These are phyloP conservation scores for Drosophila guanche DNA, from an alignment of 1,140 invertebrate species.

Conservation along the genomic window DNA sequence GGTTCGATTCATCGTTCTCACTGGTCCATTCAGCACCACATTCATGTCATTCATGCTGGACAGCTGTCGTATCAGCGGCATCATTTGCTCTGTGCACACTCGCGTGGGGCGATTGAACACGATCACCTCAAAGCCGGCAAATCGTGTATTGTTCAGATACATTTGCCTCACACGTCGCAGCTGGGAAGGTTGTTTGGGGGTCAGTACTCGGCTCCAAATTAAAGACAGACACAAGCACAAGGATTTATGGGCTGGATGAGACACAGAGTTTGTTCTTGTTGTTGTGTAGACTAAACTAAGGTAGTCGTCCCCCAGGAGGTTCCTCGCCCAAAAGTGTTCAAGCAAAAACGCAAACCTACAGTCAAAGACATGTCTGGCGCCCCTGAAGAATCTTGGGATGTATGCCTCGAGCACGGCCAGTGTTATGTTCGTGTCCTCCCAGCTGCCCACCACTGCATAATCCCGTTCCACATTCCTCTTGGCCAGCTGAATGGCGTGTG, in stretches of 20 bases:
- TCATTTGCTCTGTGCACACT: conserved; percentile 88
- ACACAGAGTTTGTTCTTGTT: conserved; percentile 19
- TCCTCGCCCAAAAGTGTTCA: conserved; percentile 20
- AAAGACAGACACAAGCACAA: conserved; percentile 23
- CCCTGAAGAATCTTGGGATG: conserved; percentile 91
- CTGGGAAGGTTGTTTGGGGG: conserved; percentile 27
- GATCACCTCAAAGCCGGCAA: conserved; percentile 88
- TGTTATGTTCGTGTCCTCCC: conserved; percentile 93
- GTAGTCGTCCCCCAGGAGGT: conserved; percentile 11
- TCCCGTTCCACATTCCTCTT: conserved; percentile 92
- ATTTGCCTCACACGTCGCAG: conserved; percentile 53
- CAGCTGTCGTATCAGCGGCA: conserved; percentile 88
- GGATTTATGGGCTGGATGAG: conserved; percentile 84
- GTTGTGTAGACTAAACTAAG: conserved; percentile 5
- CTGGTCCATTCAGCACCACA: conserved; percentile 60
- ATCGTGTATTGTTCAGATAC: conserved; percentile 90
- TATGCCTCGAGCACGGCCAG: conserved; percentile 92
- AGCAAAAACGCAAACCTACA: conserved; percentile 54
- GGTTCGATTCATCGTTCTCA: conserved; percentile 34
- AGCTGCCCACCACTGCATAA: conserved; percentile 93
- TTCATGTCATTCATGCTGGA: conserved; percentile 84
- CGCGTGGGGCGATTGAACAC: conserved; percentile 95
- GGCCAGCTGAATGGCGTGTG: conserved; percentile 90
- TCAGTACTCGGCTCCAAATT: conserved; percentile 7
- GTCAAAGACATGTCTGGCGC: conserved; percentile 85